Evolutionary conservation across 2,888 invertebrate species (phyloP).

Genomic region (Heliconius erato): DNA sequence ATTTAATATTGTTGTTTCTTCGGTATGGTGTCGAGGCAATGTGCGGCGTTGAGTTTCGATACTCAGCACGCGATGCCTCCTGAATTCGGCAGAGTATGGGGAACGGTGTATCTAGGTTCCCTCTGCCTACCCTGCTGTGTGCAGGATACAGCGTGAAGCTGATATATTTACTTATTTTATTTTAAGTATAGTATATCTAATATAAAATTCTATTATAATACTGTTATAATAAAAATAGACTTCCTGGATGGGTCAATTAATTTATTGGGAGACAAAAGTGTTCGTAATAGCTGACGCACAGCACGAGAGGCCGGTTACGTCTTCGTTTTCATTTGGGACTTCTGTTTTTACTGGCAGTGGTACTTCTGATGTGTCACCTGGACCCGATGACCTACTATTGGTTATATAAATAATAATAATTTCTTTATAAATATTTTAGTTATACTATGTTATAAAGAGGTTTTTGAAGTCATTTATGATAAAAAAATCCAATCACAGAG

Average conservation of each 20-base stretch:
- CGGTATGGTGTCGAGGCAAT: too few species aligned
- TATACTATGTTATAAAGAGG: neutral
- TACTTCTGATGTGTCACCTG: conserved; percentile 67
- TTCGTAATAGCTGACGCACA: conserved; percentile 70
- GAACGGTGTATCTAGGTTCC: too few species aligned
- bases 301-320: conserved; percentile 68
- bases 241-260: conserved; percentile 75
- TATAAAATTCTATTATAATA: too few species aligned
- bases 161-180: too few species aligned
- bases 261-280: conserved; percentile 79
- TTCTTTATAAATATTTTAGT: neutral
- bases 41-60: too few species aligned
- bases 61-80: too few species aligned
- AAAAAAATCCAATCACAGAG: too few species aligned
- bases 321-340: conserved; percentile 72
- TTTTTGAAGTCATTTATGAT: neutral
- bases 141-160: too few species aligned
- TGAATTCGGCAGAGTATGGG: too few species aligned
- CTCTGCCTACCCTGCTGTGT: too few species aligned
- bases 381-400: conserved; percentile 63
- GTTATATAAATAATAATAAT: conserved; percentile 58
- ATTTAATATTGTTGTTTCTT: too few species aligned
- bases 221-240: conserved; percentile 57
- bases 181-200: too few species aligned
- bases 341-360: conserved; percentile 74